A percentile compares a stretch with the other conserved stretches of the same genome.
These are phyloP conservation scores for Dallia pectoralis DNA, from an alignment of 2,797 vertebrate genomes.

Conservation along the genomic window DNA sequence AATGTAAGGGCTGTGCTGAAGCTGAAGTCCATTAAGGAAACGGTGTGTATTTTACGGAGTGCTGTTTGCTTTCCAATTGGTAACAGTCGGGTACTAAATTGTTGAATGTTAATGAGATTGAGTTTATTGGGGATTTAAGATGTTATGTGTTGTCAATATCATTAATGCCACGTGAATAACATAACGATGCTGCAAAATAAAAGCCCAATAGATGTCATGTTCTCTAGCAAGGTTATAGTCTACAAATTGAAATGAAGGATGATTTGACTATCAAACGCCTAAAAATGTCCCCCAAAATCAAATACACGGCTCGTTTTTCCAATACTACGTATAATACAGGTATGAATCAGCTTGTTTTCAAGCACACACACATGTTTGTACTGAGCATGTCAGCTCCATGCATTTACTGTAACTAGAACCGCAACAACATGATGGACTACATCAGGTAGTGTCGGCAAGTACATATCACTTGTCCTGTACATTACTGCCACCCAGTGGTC, in stretches of 20 bases:
- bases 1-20: not conserved
- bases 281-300: not conserved
- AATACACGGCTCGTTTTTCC: too few relatives aligned
- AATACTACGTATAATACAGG: not conserved
- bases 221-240: not conserved
- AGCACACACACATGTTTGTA: not conserved
- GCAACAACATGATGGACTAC: conserved; percentile 2
- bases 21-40: not conserved
- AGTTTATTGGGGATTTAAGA: not conserved
- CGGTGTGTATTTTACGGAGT: not conserved
- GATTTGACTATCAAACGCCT: not conserved
- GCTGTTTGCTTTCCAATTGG: not conserved
- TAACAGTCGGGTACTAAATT: not conserved
- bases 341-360: not conserved
- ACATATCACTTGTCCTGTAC: conserved; percentile 18
- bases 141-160: not conserved
- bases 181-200: not conserved
- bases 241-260: not conserved
- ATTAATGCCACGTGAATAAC: not conserved
- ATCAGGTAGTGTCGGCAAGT: conserved; percentile 29
- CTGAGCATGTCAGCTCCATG: not conserved
- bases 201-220: not conserved
- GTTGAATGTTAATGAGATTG: not conserved
- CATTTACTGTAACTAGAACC: not conserved
- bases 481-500: conserved; percentile 60